Percentiles rank a stretch among this genome's conserved stretches.
phyloP scores from a whole-genome alignment of 2,113 vertebrate species.

The Arvicanthis niloticus region DNA sequence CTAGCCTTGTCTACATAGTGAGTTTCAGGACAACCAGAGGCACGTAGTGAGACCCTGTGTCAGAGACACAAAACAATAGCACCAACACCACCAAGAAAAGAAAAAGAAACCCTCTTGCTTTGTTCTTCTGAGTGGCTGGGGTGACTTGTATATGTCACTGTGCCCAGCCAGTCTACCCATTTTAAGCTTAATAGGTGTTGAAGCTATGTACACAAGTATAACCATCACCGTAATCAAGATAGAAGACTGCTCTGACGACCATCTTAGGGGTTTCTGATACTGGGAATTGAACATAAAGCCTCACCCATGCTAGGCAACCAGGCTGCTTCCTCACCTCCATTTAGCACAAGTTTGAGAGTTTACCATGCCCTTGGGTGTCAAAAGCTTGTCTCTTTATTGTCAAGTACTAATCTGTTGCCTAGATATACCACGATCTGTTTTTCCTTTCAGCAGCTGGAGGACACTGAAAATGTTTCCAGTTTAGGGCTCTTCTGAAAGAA shows the following conservation, averaged over 20 bases:
- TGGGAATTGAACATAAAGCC: background rate
- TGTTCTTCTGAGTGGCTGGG: background rate
- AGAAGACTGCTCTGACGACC: background rate
- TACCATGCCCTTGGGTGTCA: background rate
- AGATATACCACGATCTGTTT: background rate
- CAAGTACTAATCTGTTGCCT: background rate
- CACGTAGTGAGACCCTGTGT: background rate
- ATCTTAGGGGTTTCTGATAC: background rate
- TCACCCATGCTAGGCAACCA: background rate
- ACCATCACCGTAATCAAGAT: slow-evolving; percentile 15
- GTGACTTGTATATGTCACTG: background rate
- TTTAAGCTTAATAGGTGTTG: slow-evolving; percentile 26
- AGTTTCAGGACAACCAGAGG: background rate
- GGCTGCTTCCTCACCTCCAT: background rate
- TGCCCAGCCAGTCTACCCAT: background rate
- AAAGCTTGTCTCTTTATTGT: background rate
- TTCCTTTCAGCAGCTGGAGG: background rate
- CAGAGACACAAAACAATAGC: background rate
- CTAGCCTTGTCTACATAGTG: background rate
- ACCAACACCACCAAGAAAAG: background rate
- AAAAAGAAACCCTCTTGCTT: background rate
- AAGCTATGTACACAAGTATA: background rate
- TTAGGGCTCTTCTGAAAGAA: slow-evolving; percentile 48
- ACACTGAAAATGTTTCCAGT: slow-evolving; percentile 38
- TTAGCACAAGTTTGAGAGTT: background rate